A percentile compares a stretch with the other conserved stretches of the same genome.
Evolutionary conservation across 2,797 vertebrate genomes (phyloP).

Genomic region (Neosalanx taihuensis): DNA sequence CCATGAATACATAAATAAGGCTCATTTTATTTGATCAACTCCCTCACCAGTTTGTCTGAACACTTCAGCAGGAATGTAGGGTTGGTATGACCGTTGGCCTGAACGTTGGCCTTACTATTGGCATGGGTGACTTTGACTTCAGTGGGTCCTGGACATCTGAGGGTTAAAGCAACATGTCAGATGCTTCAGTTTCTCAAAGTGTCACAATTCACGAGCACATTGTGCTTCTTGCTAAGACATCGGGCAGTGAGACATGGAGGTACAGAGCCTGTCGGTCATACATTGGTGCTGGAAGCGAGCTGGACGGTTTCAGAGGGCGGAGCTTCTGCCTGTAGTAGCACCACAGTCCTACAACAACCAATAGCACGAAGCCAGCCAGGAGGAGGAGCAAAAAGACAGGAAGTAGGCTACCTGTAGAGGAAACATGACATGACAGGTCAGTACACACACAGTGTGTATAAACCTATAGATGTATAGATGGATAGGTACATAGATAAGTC

Average conservation of each 20-base stretch:
- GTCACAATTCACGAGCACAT: not conserved
- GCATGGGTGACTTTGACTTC: constrained; percentile 42
- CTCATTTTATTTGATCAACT: not conserved
- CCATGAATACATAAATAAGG: too few species aligned
- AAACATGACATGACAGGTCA: not conserved
- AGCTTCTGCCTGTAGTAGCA: constrained; percentile 65
- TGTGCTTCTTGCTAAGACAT: not conserved
- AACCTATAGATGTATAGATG: not conserved
- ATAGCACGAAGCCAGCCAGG: constrained; percentile 49
- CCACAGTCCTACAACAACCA: constrained; percentile 59
- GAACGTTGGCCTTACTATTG: constrained; percentile 16
- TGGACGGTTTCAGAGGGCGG: constrained; percentile 52
- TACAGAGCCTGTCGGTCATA: constrained; percentile 36
- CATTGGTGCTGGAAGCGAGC: constrained; percentile 49
- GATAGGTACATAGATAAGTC: constrained; percentile 21
- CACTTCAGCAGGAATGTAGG: constrained; percentile 70
- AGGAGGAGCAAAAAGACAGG: constrained; percentile 57
- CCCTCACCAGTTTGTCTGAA: constrained; percentile 54
- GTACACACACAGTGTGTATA: not conserved
- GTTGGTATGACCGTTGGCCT: constrained; percentile 50
- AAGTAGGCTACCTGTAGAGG: constrained; percentile 52
- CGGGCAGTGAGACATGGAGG: not conserved
- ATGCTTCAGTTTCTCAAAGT: too few species aligned
- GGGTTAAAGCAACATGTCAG: not conserved
- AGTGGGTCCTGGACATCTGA: constrained; percentile 43